Evolutionary conservation across 2,797 vertebrate genomes (phyloP), one percentile per base, ranked within the genome.

Genomic region (Poecile montanus): DNA sequence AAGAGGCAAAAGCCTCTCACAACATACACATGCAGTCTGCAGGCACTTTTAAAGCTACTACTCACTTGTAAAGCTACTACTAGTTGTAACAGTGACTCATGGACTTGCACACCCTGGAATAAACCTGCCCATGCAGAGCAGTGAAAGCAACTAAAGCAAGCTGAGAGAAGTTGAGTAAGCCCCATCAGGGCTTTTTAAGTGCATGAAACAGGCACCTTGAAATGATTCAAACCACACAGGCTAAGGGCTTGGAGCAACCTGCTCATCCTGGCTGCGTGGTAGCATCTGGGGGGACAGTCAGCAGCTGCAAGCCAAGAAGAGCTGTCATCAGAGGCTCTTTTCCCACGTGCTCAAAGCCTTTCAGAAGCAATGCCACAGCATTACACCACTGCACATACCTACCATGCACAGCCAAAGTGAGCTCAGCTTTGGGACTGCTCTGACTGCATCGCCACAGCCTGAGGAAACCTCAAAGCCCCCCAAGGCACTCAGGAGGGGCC

Each of bases 121-220:
- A 85, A 72, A 32, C 22, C 11, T 2, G 0, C 38, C 32, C 67
- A 57, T 1, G 2, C 0, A 0, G 81, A 84, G 48, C 2, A 0
- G 45, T 26, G 42, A 40, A 48, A 73, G 36, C 0, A 0, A 32
- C 23, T 63, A 63, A 67, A 74, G 22, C 13, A 60, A 85, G 36
- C 61, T 42, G 16, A 2, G 0, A 30, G 19, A 72, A 32, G 26
- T 7, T 47, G 30, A 61, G 36, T 23, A 73, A 73, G 40, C 20
- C 13, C n/a, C 10, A 9, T 7, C 10, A 10, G 8, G 14, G 5
- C 3, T 54, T 53, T 38, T 44, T 23, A 56, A 79, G 36, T 15
- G 11, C 51, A 36, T 4, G 6, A 45, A 86, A 76, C 7, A 22
- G 13, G 10, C 20, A n/a, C 17, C 45, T 42, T 1, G 0, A 34